phyloP scores from a whole-genome alignment of 1,140 invertebrate species.

The Lordiphosa clarofinis region DNA sequence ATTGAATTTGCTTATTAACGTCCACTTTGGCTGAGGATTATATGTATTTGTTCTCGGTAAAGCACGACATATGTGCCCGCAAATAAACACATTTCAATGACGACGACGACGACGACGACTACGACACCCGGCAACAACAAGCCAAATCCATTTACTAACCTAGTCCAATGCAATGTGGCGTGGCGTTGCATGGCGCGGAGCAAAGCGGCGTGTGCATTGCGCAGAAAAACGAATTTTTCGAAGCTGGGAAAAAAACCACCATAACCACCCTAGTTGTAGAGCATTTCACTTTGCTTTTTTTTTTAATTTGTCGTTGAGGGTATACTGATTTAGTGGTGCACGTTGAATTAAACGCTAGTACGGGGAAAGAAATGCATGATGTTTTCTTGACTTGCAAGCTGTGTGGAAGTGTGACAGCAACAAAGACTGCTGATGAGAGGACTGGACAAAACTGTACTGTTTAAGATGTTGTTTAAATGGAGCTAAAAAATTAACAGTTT shows the following conservation, averaged over 20 bases:
- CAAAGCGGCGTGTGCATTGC: conserved; percentile 37
- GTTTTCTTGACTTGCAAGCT: no score
- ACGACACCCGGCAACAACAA: conserved; percentile 14
- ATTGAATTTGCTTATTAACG: conserved; percentile 67
- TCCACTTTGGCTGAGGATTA: conserved; percentile 7
- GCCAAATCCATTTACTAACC: conserved; percentile 47
- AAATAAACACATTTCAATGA: conserved; percentile 32
- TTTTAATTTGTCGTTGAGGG: no score
- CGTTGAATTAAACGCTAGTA: no score
- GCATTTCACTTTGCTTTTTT: background rate
- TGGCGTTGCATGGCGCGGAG: conserved; percentile 4
- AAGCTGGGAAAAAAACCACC: conserved; percentile 18
- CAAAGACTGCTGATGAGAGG: no score
- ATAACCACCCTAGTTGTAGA: background rate
- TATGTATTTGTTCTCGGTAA: conserved; percentile 12
- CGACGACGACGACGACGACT: background rate
- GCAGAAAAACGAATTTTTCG: conserved; percentile 64
- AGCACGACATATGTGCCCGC: conserved; percentile 29
- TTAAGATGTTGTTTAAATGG: no score
- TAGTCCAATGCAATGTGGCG: conserved; percentile 33
- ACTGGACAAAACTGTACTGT: no score
- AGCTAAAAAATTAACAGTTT: no score
- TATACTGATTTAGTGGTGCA: no score
- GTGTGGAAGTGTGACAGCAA: no score
- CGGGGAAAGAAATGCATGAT: no score